phyloP scores from a whole-genome alignment of 2,888 invertebrate genomes.

The Tenthredo distinguenda region DNA sequence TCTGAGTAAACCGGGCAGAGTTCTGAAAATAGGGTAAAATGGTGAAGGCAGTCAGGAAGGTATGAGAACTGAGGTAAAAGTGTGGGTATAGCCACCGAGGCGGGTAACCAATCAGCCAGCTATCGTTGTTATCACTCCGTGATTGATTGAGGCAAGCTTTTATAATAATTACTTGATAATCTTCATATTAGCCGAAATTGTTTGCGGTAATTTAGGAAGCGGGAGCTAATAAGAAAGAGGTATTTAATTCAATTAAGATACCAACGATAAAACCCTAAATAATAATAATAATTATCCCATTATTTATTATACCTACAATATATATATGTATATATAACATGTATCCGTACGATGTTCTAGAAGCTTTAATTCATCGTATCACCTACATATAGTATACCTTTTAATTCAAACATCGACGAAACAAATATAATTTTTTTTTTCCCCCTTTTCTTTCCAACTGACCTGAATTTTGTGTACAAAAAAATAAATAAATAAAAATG shows the following conservation, averaged over 20 bases:
- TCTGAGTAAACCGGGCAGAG: background rate
- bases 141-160: slow-evolving; percentile 75
- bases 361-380: background rate
- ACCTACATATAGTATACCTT: too few relatives aligned
- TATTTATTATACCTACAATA: background rate
- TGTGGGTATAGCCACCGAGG: background rate
- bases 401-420: too few relatives aligned
- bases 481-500: background rate
- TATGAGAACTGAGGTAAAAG: background rate
- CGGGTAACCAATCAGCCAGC: slow-evolving; percentile 43
- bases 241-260: slow-evolving; percentile 37
- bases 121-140: slow-evolving; percentile 66
- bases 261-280: background rate
- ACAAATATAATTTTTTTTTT: too few relatives aligned
- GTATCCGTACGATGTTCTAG: background rate
- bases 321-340: background rate
- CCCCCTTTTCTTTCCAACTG: too few relatives aligned
- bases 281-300: background rate
- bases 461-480: too few relatives aligned
- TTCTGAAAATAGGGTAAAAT: slow-evolving; percentile 42
- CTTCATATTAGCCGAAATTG: slow-evolving; percentile 69
- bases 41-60: background rate
- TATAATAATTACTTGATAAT: slow-evolving; percentile 75
- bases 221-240: slow-evolving; percentile 36
- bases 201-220: slow-evolving; percentile 65